These are phyloP conservation scores for Myanophis thanlyinensis DNA, from an alignment of 2,113 vertebrate genomes.

Conservation along the genomic window DNA sequence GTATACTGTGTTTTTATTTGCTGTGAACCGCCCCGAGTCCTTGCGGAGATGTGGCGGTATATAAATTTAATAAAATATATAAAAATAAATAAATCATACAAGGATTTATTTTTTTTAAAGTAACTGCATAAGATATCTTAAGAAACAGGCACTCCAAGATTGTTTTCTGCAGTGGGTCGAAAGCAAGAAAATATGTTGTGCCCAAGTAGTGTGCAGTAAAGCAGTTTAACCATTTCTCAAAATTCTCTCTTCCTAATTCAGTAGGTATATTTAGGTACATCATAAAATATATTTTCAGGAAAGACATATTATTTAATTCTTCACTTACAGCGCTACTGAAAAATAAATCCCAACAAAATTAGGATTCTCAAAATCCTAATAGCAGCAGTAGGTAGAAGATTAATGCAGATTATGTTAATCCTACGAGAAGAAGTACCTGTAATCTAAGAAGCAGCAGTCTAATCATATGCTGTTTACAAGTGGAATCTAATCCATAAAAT, in stretches of 20 bases:
- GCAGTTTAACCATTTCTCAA: not conserved
- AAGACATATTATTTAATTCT: not conserved
- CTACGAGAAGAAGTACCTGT: not conserved
- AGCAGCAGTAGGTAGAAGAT: not conserved
- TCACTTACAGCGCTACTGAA: not conserved
- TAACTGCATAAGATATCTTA: not conserved
- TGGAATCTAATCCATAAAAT: not conserved
- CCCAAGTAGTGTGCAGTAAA: not conserved
- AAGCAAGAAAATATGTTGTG: not conserved
- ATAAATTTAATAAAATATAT: no score
- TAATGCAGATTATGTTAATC: not conserved
- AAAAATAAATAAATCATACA: no score
- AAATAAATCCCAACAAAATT: not conserved
- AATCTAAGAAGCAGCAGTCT: no score
- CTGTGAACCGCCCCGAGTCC: no score
- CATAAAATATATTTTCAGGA: not conserved
- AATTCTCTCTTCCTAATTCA: not conserved
- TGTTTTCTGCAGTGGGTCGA: not conserved
- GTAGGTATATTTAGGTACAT: not conserved
- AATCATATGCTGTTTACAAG: not conserved
- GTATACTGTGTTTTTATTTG: no score
- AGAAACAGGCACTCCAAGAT: not conserved
- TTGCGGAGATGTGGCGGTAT: no score
- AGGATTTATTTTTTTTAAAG: not conserved
- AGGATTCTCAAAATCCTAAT: not conserved